phyloP scores from a whole-genome alignment of 2,888 invertebrate species.

The Lissocephala sabroskyi region DNA sequence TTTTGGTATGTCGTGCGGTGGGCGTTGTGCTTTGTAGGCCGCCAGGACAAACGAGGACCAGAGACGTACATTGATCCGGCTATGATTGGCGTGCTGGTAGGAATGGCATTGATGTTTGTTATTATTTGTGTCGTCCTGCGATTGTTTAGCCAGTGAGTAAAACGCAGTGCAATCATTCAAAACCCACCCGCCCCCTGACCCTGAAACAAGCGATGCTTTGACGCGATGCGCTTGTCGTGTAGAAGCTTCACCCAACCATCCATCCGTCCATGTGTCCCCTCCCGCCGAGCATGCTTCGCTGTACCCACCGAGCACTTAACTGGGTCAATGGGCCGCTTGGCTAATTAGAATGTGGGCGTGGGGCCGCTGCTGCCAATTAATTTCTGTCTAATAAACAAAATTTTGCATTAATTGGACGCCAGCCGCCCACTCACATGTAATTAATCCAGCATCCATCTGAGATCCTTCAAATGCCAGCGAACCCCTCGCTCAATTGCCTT shows the following conservation, averaged over 20 bases:
- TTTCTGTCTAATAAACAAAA: constrained; percentile 46
- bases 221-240: background rate
- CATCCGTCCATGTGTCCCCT: background rate
- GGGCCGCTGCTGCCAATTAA: constrained; percentile 36
- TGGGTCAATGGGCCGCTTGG: constrained; percentile 35
- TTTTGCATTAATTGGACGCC: constrained; percentile 42
- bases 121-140: constrained; percentile 93
- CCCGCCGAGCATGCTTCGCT: background rate
- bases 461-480: no score
- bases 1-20: background rate
- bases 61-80: constrained; percentile 86
- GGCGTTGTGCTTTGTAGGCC: constrained; percentile 51
- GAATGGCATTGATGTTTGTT: constrained; percentile 94
- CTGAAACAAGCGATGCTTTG: background rate
- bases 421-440: background rate
- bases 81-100: constrained; percentile 91
- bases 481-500: no score
- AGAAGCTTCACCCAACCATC: background rate
- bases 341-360: constrained; percentile 27
- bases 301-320: constrained; percentile 21
- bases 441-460: no score
- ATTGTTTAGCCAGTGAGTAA: constrained; percentile 90
- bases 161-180: constrained; percentile 53
- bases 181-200: constrained; percentile 15
- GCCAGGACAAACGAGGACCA: constrained; percentile 77